phyloP scores from a whole-genome alignment of 2,888 invertebrate genomes.

The Acholoe squamosa region DNA sequence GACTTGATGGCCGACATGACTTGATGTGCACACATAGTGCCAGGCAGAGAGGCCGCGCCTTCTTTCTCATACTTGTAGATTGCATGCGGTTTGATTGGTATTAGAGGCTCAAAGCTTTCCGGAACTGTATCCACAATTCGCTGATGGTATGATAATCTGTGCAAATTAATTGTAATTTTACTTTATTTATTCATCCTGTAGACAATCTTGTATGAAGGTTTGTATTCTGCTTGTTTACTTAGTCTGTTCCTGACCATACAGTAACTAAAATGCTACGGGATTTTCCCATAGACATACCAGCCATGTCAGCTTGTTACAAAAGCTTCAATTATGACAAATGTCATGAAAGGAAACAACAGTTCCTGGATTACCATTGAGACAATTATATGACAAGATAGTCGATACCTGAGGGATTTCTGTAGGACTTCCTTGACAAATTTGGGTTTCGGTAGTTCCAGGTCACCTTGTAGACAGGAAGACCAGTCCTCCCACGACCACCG shows the following conservation, averaged over 20 bases:
- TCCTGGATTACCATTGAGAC: too few species aligned
- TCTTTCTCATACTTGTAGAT: slow-evolving; percentile 95
- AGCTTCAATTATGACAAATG: too few species aligned
- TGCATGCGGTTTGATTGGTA: slow-evolving; percentile 90
- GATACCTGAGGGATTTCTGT: slow-evolving; percentile 95
- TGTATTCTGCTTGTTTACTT: too few species aligned
- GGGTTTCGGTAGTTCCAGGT: slow-evolving; percentile 93
- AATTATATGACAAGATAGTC: too few species aligned
- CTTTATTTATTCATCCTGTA: too few species aligned
- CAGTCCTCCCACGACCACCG: slow-evolving; percentile 95
- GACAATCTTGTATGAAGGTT: too few species aligned
- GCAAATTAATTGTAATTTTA: background rate
- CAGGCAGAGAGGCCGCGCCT: slow-evolving; percentile 88
- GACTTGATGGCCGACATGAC: slow-evolving; percentile 93
- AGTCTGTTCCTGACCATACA: too few species aligned
- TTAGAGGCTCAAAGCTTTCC: slow-evolving; percentile 91
- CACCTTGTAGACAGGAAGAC: slow-evolving; percentile 81
- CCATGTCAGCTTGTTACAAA: too few species aligned
- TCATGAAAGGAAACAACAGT: too few species aligned
- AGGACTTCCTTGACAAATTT: slow-evolving; percentile 97
- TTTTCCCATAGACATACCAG: too few species aligned
- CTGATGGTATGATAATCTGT: slow-evolving; percentile 93
- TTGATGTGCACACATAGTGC: slow-evolving; percentile 88
- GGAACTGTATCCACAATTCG: slow-evolving; percentile 95
- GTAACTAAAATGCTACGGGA: too few species aligned